Percentiles rank a stretch among this genome's conserved stretches.
These are phyloP conservation scores for Apodemia mormo DNA, from an alignment of 2,888 invertebrate species.

Conservation along the genomic window DNA sequence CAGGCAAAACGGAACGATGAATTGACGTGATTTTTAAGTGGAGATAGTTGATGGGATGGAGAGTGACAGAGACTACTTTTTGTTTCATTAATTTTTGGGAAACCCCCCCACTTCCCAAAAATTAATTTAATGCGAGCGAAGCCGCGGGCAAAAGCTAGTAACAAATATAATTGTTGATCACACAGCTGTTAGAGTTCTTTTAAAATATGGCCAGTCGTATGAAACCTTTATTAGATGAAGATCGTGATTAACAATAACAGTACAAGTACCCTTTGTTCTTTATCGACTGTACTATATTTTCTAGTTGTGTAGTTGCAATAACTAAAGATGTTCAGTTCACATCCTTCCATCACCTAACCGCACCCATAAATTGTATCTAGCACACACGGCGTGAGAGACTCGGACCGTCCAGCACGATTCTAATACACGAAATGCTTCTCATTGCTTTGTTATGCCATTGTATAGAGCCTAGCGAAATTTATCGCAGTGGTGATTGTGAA, in stretches of 20 bases:
- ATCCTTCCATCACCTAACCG: constrained; percentile 32
- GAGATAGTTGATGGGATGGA: too few relatives aligned
- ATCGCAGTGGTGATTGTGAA: constrained; percentile 46
- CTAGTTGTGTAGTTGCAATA: constrained; percentile 6
- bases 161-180: too few relatives aligned
- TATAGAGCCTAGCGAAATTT: constrained; percentile 50
- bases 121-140: too few relatives aligned
- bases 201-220: not conserved
- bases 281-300: constrained; percentile 1
- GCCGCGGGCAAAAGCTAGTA: too few relatives aligned
- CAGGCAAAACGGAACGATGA: too few relatives aligned
- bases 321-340: constrained; percentile 21
- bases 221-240: not conserved
- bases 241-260: not conserved
- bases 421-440: constrained; percentile 41
- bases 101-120: too few relatives aligned
- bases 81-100: too few relatives aligned
- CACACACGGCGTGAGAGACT: constrained; percentile 54
- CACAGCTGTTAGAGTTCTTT: too few relatives aligned
- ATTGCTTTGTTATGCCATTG: constrained; percentile 58
- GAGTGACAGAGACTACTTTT: too few relatives aligned
- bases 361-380: constrained; percentile 27
- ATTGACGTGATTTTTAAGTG: too few relatives aligned
- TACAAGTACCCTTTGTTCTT: constrained; percentile 5
- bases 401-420: constrained; percentile 65